These are phyloP conservation scores for Aurelia aurita complex sp. Pacific DNA, from an alignment of 30 jellyfish, hydroid and myxozoan genomes.

Conservation along the genomic window DNA sequence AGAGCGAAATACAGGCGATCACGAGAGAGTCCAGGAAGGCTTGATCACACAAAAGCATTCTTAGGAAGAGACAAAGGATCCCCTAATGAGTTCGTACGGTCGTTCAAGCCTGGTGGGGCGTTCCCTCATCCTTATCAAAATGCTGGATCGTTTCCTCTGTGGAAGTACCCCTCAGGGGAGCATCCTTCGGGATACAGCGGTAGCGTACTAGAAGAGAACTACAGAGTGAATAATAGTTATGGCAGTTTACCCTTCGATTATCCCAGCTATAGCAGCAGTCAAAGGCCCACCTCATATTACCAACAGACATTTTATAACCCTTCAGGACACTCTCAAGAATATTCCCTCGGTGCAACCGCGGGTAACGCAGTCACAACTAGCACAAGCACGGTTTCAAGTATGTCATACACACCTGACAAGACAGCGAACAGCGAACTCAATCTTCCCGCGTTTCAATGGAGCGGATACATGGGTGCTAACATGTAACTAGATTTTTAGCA, in stretches of 20 bases:
- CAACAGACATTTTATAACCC: constrained; percentile 94
- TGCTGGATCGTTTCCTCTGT: constrained; percentile 78
- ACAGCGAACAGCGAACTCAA: constrained; percentile 83
- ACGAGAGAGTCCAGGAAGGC: constrained; percentile 98
- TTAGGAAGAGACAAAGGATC: constrained; percentile 92
- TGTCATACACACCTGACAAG: constrained; percentile 90
- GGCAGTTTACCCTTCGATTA: constrained; percentile 87
- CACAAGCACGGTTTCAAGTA: constrained; percentile 87
- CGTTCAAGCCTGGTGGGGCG: constrained; percentile 86
- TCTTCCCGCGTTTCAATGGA: constrained; percentile 93
- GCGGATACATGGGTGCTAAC: constrained; percentile 96
- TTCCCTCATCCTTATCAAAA: constrained; percentile 92
- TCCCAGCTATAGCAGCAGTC: constrained; percentile 83
- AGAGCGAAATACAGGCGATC: constrained; percentile 98
- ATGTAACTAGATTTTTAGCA: constrained; percentile 58
- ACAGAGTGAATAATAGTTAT: constrained; percentile 84
- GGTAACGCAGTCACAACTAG: constrained; percentile 79
- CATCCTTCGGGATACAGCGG: constrained; percentile 77
- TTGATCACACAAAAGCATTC: constrained; percentile 82
- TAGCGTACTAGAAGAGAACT: constrained; percentile 79
- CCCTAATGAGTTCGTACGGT: constrained; percentile 92
- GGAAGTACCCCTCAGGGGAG: constrained; percentile 93
- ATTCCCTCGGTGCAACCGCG: constrained; percentile 62
- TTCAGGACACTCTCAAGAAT: constrained; percentile 87
- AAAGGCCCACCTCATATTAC: constrained; percentile 82